Evolutionary conservation across 2,888 invertebrate genomes (phyloP).

Genomic region (Sussaba pulchella): DNA sequence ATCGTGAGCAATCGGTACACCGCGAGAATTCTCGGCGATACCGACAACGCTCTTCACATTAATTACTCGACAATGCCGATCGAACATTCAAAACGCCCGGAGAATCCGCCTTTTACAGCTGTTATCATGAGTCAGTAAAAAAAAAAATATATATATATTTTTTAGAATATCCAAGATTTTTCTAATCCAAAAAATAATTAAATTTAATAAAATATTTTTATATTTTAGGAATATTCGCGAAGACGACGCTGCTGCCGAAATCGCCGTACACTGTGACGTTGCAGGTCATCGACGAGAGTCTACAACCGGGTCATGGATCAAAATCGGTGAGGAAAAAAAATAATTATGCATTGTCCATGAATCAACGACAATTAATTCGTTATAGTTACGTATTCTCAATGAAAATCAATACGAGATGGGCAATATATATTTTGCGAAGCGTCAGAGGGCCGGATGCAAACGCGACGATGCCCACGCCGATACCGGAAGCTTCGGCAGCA

Average conservation of each 20-base stretch:
- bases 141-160: neutral
- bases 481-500: constrained; percentile 2
- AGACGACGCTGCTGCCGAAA: constrained; percentile 80
- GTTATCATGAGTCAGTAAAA: constrained; percentile 78
- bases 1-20: constrained; percentile 83
- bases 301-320: constrained; percentile 82
- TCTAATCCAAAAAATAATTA: too few species aligned
- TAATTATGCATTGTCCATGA: neutral
- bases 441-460: constrained; percentile 49
- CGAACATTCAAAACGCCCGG: constrained; percentile 75
- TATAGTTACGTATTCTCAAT: neutral
- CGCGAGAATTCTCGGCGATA: constrained; percentile 81
- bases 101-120: constrained; percentile 75
- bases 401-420: constrained; percentile 41
- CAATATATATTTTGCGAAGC: constrained; percentile 47
- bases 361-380: neutral
- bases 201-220: too few species aligned
- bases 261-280: constrained; percentile 85
- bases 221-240: constrained; percentile 77
- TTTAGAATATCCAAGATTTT: too few species aligned
- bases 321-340: constrained; percentile 83
- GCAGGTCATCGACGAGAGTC: constrained; percentile 85
- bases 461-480: constrained; percentile 55
- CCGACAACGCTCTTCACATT: constrained; percentile 81
- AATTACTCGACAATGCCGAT: constrained; percentile 79